Conservation (phyloP, 2,888 invertebrate species). For the Odontocerum albicorne region DNA sequence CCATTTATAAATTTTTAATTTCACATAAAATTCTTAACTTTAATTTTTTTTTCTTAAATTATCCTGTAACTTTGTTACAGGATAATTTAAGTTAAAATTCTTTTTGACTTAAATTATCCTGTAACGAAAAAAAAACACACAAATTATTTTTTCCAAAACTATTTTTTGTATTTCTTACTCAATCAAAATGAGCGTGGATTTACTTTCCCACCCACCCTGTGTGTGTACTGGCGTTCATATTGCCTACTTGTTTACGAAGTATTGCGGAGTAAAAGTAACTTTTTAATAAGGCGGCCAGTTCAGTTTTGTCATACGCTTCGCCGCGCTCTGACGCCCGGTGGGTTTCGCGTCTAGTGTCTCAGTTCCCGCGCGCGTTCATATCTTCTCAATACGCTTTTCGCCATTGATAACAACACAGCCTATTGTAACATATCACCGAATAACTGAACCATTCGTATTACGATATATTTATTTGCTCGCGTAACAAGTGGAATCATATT, state of each 20-base stretch:
- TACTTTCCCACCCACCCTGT: neutral
- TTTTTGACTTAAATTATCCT: too few species aligned
- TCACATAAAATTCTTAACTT: too few species aligned
- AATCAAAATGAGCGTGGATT: neutral
- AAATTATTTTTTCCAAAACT: too few species aligned
- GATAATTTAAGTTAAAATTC: too few species aligned
- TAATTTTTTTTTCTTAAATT: too few species aligned
- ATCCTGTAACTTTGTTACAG: too few species aligned
- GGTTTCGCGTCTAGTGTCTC: conserved; percentile 22
- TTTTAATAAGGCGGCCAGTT: conserved; percentile 33
- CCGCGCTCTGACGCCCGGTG: conserved; percentile 24
- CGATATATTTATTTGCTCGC: conserved; percentile 5
- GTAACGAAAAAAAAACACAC: too few species aligned
- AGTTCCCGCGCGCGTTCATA: conserved; percentile 16
- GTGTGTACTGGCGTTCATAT: conserved; percentile 22
- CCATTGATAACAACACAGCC: conserved; percentile 5
- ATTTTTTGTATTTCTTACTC: neutral
- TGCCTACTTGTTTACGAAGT: conserved; percentile 33
- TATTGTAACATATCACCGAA: neutral
- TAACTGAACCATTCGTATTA: neutral
- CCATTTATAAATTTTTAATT: too few species aligned
- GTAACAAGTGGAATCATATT: conserved; percentile 16
- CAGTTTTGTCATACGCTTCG: conserved; percentile 35
- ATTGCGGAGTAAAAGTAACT: conserved; percentile 37
- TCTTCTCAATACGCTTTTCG: conserved; percentile 2